Percentiles rank a stretch among this genome's conserved stretches.
These are phyloP conservation scores for Calosoma granatense DNA, from an alignment of 1,140 invertebrate species.

Conservation along the genomic window DNA sequence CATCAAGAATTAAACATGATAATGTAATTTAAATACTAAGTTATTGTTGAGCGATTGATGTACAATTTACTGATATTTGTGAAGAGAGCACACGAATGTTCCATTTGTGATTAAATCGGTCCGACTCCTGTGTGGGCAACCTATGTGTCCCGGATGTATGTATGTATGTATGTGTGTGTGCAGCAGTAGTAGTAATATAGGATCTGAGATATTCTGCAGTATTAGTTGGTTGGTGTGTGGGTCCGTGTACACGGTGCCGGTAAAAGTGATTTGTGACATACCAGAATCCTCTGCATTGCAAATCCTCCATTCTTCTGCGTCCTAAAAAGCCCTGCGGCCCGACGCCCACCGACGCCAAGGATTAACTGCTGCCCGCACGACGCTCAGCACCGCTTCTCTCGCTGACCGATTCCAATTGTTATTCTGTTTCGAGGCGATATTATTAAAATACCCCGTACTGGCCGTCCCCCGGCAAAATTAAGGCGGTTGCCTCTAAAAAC, in stretches of 20 bases:
- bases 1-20: too few species aligned
- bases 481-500: background rate
- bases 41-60: too few species aligned
- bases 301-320: background rate
- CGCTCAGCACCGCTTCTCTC: too few species aligned
- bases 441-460: background rate
- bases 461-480: background rate
- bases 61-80: too few species aligned
- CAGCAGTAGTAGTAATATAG: background rate
- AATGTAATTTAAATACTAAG: too few species aligned
- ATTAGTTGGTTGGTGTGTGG: background rate
- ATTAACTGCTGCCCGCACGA: background rate
- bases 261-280: background rate
- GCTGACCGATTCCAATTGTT: background rate
- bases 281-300: background rate
- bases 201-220: background rate
- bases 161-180: background rate
- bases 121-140: too few species aligned
- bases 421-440: background rate
- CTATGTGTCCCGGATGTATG: background rate
- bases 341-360: background rate
- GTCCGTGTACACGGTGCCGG: background rate
- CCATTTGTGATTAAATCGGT: too few species aligned
- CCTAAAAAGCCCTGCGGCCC: background rate
- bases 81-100: too few species aligned